Percentiles rank a stretch among this genome's conserved stretches.
phyloP scores from a whole-genome alignment of 2,113 vertebrate genomes.

The Nesogale talazaci region DNA sequence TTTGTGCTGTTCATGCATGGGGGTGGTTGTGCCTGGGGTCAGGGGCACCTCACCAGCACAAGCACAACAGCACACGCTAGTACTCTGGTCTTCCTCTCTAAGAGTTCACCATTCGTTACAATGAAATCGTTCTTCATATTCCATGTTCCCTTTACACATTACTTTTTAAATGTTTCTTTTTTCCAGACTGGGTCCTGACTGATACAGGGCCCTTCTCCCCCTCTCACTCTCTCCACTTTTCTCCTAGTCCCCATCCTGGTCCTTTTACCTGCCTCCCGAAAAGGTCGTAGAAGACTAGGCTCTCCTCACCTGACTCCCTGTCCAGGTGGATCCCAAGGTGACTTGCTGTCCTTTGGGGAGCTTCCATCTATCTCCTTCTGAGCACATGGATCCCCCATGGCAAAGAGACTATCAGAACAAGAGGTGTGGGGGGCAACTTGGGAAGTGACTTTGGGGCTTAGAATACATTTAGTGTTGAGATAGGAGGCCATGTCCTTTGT shows the following conservation, averaged over 20 bases:
- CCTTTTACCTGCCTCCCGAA: background rate
- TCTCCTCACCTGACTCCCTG: background rate
- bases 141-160: background rate
- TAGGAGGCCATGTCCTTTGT: background rate
- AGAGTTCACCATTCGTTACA: background rate
- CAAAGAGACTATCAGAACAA: background rate
- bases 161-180: slow-evolving; percentile 4
- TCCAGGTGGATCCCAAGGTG: rapidly evolving
- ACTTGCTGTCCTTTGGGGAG: background rate
- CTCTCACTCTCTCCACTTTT: background rate
- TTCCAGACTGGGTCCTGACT: background rate
- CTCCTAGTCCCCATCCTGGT: background rate
- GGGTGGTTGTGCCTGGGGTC: too few relatives aligned
- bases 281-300: background rate
- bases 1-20: too few relatives aligned
- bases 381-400: rapidly evolving
- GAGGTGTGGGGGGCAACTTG: background rate
- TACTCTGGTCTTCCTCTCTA: background rate
- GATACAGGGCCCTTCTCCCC: background rate
- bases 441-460: background rate
- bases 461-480: background rate
- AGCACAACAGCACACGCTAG: too few relatives aligned
- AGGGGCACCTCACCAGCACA: too few relatives aligned
- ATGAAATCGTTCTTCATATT: background rate
- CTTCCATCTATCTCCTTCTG: background rate